A percentile compares a stretch with the other conserved stretches of the same genome.
phyloP scores from a whole-genome alignment of 1,140 invertebrate genomes.

The Diachasmimorpha longicaudata region DNA sequence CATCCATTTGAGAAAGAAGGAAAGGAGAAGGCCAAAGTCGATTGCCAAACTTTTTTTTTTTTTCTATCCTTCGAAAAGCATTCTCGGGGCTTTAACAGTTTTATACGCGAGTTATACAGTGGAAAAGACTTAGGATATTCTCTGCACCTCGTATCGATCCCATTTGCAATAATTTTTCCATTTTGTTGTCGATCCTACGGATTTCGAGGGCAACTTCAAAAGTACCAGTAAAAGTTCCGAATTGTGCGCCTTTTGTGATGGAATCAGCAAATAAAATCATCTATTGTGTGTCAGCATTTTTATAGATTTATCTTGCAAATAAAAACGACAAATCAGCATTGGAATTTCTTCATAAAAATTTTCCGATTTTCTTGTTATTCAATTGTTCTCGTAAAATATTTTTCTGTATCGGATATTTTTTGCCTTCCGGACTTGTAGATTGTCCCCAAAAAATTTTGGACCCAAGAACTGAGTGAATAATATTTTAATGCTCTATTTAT shows the following conservation, averaged over 20 bases:
- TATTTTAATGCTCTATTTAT: neutral
- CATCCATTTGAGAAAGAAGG: neutral
- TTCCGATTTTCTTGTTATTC: no score
- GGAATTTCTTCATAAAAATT: no score
- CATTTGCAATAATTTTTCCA: slow-evolving; percentile 6
- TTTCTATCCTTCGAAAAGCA: neutral
- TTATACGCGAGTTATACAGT: neutral
- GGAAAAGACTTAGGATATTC: neutral
- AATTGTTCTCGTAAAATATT: no score
- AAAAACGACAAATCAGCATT: no score
- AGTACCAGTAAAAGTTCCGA: neutral
- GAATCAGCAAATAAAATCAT: neutral
- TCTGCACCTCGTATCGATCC: neutral
- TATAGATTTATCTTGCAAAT: no score
- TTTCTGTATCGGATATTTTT: no score
- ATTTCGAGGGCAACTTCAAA: neutral
- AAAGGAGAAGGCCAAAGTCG: neutral
- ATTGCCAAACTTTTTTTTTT: slow-evolving; percentile 18
- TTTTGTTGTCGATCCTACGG: neutral
- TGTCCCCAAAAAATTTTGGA: neutral
- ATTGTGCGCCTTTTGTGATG: neutral
- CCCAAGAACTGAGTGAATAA: neutral
- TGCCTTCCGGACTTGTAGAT: no score
- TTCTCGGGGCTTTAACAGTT: neutral
- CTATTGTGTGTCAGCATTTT: neutral